Evolutionary conservation across 2,888 invertebrate genomes (phyloP).

Genomic region (Desoria tigrina): DNA sequence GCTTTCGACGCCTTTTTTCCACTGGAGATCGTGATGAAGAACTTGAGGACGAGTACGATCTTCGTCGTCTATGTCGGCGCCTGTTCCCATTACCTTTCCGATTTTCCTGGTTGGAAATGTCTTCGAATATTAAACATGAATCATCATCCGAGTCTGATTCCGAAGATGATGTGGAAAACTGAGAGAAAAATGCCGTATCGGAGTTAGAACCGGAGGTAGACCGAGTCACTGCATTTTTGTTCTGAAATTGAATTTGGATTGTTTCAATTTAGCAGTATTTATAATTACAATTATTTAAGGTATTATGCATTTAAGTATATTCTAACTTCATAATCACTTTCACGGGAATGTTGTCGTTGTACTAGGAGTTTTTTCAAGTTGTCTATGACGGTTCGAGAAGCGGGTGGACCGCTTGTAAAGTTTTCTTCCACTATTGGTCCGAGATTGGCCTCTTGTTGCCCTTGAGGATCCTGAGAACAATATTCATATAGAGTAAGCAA

Average conservation of each 20-base stretch:
- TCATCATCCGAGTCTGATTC: slow-evolving; percentile 49
- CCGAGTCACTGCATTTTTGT: slow-evolving; percentile 39
- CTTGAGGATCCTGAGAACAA: slow-evolving; percentile 12
- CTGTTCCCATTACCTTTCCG: slow-evolving; percentile 25
- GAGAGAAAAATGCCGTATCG: slow-evolving; percentile 50
- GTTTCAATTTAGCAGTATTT: slow-evolving; percentile 22
- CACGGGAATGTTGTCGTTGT: slow-evolving; percentile 53
- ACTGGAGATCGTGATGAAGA: slow-evolving; percentile 49
- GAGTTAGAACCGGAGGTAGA: slow-evolving; percentile 49
- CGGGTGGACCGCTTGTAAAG: slow-evolving; percentile 47
- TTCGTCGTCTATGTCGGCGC: slow-evolving; percentile 39
- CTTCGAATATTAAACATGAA: slow-evolving; percentile 42
- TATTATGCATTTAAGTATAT: slow-evolving; percentile 3
- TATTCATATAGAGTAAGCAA: neutral
- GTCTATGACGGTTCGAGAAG: slow-evolving; percentile 52
- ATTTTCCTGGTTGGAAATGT: slow-evolving; percentile 37
- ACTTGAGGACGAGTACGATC: slow-evolving; percentile 48
- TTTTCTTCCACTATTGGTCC: slow-evolving; percentile 36
- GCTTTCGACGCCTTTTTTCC: slow-evolving; percentile 43
- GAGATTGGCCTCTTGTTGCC: slow-evolving; percentile 26
- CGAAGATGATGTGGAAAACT: slow-evolving; percentile 50
- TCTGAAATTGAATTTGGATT: slow-evolving; percentile 19
- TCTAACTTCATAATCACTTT: slow-evolving; percentile 52
- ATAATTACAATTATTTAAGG: neutral
- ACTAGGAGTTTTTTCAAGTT: slow-evolving; percentile 51